These are phyloP conservation scores for Cryptosula pallasiana DNA, from an alignment of 2,888 invertebrate species.

Conservation along the genomic window DNA sequence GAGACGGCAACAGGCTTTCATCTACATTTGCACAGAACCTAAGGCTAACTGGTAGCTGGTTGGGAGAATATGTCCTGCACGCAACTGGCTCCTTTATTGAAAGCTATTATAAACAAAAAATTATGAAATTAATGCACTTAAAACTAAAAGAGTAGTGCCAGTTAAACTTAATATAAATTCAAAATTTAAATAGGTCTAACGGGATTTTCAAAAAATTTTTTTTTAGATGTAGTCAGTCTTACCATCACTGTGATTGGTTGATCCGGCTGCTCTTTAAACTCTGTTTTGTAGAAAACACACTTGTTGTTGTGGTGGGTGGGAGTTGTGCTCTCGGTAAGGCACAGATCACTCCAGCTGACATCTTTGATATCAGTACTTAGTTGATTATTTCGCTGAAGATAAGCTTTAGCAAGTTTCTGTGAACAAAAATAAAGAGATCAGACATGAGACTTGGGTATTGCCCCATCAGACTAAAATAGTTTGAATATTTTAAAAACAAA, in stretches of 20 bases:
- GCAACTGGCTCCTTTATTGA: neutral
- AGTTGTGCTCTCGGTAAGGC: neutral
- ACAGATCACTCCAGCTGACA: neutral
- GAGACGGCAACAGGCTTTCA: neutral
- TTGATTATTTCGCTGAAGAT: neutral
- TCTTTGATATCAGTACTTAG: neutral
- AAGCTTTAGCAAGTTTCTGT: neutral
- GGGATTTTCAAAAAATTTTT: too few species aligned
- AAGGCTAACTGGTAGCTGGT: neutral
- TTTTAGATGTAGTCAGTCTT: too few species aligned
- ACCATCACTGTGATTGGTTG: slow-evolving; percentile 6
- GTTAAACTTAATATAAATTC: too few species aligned
- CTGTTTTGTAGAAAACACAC: neutral
- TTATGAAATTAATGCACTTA: neutral
- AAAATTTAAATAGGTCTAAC: too few species aligned
- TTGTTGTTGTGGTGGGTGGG: slow-evolving; percentile 1
- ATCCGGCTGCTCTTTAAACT: neutral
- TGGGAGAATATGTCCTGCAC: neutral
- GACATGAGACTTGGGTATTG: too few species aligned
- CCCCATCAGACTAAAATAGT: too few species aligned
- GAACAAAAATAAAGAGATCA: too few species aligned
- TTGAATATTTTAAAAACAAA: too few species aligned
- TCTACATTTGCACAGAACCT: neutral
- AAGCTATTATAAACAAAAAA: neutral
- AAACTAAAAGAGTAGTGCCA: neutral